A percentile compares a stretch with the other conserved stretches of the same genome.
Evolutionary conservation across 35 echinoderm and acorn worm species (phyloP).

Genomic region (Amphiura filiformis): DNA sequence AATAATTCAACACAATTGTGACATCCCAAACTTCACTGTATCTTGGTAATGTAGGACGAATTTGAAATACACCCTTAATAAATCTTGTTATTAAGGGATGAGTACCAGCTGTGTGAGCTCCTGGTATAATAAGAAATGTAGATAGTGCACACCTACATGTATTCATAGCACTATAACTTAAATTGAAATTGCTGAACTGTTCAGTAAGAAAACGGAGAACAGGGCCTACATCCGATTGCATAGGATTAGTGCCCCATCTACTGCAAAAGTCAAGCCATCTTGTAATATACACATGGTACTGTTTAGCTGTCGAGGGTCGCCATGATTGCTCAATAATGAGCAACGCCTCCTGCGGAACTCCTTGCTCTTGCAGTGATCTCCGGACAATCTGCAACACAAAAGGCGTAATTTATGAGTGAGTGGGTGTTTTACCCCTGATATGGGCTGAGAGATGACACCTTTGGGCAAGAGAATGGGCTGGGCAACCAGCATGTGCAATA

Average conservation of each 20-base stretch:
- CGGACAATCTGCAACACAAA: slow-evolving; percentile 25
- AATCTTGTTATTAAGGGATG: slow-evolving; percentile 9
- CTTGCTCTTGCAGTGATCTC: not conserved
- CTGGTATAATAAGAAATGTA: not conserved
- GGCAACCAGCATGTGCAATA: slow-evolving; percentile 8
- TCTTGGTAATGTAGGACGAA: not conserved
- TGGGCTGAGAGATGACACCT: not conserved
- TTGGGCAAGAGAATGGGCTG: not conserved
- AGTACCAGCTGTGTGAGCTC: not conserved
- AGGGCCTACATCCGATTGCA: slow-evolving; percentile 13
- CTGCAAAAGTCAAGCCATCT: slow-evolving; percentile 60
- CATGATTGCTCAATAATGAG: slow-evolving; percentile 19
- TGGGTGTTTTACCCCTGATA: not conserved
- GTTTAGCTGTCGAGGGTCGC: slow-evolving; percentile 7
- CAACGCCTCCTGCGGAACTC: not conserved
- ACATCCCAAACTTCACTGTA: slow-evolving; percentile 28
- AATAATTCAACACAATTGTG: not conserved
- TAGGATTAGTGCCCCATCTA: slow-evolving; percentile 33
- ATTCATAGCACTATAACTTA: not conserved
- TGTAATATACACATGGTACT: not conserved
- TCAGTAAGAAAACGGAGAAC: slow-evolving; percentile 11
- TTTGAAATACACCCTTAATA: slow-evolving; percentile 27
- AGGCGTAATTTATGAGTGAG: not conserved
- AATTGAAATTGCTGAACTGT: slow-evolving; percentile 3
- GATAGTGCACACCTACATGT: not conserved